Evolutionary conservation across 2,797 vertebrate species (phyloP), one percentile per base, ranked within the genome.

Genomic region (Cirrhinus mrigala): DNA sequence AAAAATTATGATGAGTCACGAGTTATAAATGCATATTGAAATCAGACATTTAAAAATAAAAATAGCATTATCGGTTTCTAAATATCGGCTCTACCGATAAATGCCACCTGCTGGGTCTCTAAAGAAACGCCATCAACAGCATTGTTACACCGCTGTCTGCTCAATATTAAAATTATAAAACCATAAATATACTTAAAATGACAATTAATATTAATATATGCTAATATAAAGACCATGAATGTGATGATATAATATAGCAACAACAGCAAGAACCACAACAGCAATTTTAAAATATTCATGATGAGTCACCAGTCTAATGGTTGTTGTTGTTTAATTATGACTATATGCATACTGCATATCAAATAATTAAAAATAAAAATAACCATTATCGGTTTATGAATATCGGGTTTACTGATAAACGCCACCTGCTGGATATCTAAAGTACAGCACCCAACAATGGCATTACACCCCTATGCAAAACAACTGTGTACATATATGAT

Each of bases 381-480:
- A 79, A 10, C 5, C 10, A 22, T 22, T 22, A 62, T 46, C 16
- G 5, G 3, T 15, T 66, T 66, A 44, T 66, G 60, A 8, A 8
- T 14, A 50, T 33, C 1, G 44, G 60, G 11, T 52, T 9, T 12
- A 22, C 20, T 54, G 46, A 50, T 54, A 37, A 80, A 69, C 1
- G 46, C 79, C 79, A 50, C 12, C 62, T 80, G 79, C 60, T 68
- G 79, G 79, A 4, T 54, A 27, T 80, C 12, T 68, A 37, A 54
- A 68, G 64, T 37, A 80, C 10, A 18, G 1, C 79, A 80, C 10
- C 6, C n/a, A n/a, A 9, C 24, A 50, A 50, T 6, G n/a, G 18
- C 16, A 66, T 50, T 7, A 11, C 9, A 48, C 27, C 24, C 46
- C 18, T 52, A 27, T 29, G 58, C 78, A 80, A 58, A 44, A 14